These are phyloP conservation scores for Diogma glabrata DNA, from an alignment of 2,888 invertebrate genomes.

Conservation along the genomic window DNA sequence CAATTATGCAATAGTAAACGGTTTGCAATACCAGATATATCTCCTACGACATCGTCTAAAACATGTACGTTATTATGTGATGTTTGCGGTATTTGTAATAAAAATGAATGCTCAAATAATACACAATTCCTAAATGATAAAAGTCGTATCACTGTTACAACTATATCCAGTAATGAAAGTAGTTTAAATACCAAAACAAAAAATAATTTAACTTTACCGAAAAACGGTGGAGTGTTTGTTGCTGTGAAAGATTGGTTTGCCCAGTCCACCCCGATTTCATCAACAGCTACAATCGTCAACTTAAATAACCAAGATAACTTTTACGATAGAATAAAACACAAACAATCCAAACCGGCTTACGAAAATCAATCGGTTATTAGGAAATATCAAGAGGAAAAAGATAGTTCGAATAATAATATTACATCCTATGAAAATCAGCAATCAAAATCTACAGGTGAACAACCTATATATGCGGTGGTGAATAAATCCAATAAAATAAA, in stretches of 20 bases:
- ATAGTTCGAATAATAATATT: not conserved
- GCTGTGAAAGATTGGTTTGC: slow-evolving; percentile 49
- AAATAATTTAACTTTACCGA: slow-evolving; percentile 17
- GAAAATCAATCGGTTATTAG: slow-evolving; percentile 31
- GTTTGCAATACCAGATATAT: not conserved
- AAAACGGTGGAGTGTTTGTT: slow-evolving; percentile 47
- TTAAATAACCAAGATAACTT: not conserved
- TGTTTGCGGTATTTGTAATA: slow-evolving; percentile 37
- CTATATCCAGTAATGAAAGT: slow-evolving; percentile 25
- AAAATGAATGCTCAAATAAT: slow-evolving; percentile 40
- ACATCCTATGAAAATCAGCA: not conserved
- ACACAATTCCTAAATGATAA: slow-evolving; percentile 38
- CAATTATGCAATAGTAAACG: not conserved
- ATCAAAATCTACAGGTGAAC: slow-evolving; percentile 15
- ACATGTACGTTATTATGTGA: slow-evolving; percentile 19
- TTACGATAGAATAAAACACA: not conserved
- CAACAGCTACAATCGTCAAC: slow-evolving; percentile 10
- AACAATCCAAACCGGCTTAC: slow-evolving; percentile 19
- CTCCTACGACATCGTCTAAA: not conserved
- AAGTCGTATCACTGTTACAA: slow-evolving; percentile 36
- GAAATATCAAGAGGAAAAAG: slow-evolving; percentile 19
- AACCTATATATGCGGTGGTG: slow-evolving; percentile 36
- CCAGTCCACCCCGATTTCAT: slow-evolving; percentile 2
- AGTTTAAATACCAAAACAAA: not conserved
- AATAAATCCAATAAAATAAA: slow-evolving; percentile 37